These are phyloP conservation scores for Sarcophaga subvicina DNA, from an alignment of 2,888 invertebrate genomes.

Conservation along the genomic window DNA sequence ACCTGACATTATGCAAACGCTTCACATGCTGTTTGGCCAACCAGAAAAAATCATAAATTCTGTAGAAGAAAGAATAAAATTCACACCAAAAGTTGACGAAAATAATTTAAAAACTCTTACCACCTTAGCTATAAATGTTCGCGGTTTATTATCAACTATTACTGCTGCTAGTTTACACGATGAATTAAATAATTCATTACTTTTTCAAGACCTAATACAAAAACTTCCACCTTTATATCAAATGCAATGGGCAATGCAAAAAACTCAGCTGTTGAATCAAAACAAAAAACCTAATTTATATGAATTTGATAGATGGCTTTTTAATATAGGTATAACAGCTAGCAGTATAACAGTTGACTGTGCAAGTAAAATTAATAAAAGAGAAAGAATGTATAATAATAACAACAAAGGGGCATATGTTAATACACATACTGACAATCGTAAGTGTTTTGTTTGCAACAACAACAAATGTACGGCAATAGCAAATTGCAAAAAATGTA, in stretches of 20 bases:
- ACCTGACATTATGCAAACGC: conserved; percentile 12
- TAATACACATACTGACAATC: not conserved
- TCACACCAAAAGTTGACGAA: conserved; percentile 27
- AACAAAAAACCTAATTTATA: conserved; percentile 45
- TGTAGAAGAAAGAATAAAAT: conserved; percentile 35
- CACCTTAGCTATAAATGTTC: conserved; percentile 41
- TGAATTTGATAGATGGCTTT: conserved; percentile 48
- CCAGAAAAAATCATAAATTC: conserved; percentile 47
- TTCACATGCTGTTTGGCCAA: conserved; percentile 36
- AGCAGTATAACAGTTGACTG: conserved; percentile 51
- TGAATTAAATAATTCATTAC: conserved; percentile 34
- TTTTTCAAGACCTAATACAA: conserved; percentile 29
- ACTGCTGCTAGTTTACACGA: conserved; percentile 28
- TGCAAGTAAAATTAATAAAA: conserved; percentile 1
- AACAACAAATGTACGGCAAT: conserved; percentile 19
- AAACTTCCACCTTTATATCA: conserved; percentile 43
- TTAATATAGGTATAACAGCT: conserved; percentile 43
- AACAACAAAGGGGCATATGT: conserved; percentile 6
- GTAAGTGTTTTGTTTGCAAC: conserved; percentile 25
- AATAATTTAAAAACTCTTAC: conserved; percentile 39
- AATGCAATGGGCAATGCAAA: conserved; percentile 50
- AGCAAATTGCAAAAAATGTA: conserved; percentile 4
- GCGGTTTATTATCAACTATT: conserved; percentile 44
- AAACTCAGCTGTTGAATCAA: conserved; percentile 44
- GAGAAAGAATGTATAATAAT: not conserved